Evolutionary conservation across 2,888 invertebrate species (phyloP).

Genomic region (Parapristionchus giblindavisi): DNA sequence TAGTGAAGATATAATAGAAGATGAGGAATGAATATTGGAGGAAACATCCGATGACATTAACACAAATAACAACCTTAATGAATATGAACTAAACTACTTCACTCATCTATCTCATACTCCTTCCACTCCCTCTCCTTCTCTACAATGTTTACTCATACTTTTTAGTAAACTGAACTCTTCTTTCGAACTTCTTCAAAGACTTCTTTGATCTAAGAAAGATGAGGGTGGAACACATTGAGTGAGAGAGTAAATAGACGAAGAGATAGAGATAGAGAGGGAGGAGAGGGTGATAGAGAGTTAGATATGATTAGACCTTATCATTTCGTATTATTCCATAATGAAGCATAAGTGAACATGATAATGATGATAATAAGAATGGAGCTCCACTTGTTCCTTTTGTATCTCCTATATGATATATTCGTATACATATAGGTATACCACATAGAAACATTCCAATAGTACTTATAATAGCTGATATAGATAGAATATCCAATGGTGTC

Average conservation of each 20-base stretch:
- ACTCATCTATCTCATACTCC: background rate
- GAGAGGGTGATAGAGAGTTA: no score
- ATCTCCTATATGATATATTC: conserved; percentile 55
- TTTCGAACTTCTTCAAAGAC: background rate
- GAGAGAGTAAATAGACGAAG: no score
- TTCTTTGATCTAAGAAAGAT: background rate
- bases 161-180: background rate
- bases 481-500: background rate
- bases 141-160: background rate
- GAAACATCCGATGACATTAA: conserved; percentile 81
- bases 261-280: no score
- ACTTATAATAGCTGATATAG: background rate
- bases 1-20: conserved; percentile 80
- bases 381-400: conserved; percentile 64
- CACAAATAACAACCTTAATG: conserved; percentile 77
- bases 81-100: no score
- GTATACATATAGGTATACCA: conserved; percentile 62
- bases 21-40: conserved; percentile 80
- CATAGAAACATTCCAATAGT: conserved; percentile 58
- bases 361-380: conserved; percentile 53
- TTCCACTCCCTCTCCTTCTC: background rate
- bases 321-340: conserved; percentile 81
- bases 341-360: conserved; percentile 82
- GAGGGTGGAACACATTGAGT: no score
- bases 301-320: conserved; percentile 72